Base-by-base conservation (phyloP, 2,888 invertebrate genomes). In the Phortica okadai region DNA sequence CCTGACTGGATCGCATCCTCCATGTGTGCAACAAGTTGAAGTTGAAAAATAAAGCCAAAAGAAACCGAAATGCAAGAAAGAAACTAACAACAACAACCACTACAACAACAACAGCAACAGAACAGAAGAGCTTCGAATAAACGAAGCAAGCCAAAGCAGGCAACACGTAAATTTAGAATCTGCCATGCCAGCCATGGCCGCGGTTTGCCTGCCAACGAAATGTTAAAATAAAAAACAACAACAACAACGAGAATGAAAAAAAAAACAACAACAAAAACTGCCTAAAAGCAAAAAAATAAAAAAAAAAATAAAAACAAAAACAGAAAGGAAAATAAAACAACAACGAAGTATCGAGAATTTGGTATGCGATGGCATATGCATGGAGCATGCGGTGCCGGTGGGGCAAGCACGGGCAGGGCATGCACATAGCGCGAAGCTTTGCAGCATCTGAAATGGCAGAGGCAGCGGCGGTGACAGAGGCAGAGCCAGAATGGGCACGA, bases 121-220 rank as follows among this genome's bases (percentile, higher is more conserved):
- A 44, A n/a, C 16, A 14, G 21, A 42, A 33, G 33, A 33, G 33
- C 33, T 33, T 33, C 44, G 42, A 16, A 41, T n/a, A 21, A 69
- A 69, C 45, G 50, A 21, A 25, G 11, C 50, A n/a, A 11, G 44
- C 25, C 44, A 54, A 21, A 54, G 10, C 66, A 11, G 42, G 79
- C 69, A 82, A 81, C 82, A 89, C 87, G 89, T 88, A 89, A 88
- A 87, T 88, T 89, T 81, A 81, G 82, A 87, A 85, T 84, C 84
- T 88, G 88, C 74, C 80, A 80, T 21, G 69, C 80, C 80, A 69
- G 77, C 82, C 79, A 56, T 66, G 14, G 69, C 80, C 62, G 78
- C 80, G 78, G 83, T 77, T 82, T 83, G 88, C 85, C 86, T 86
- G 83, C 87, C 50, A 50, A 50, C 50, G 50, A 50, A 50, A 50